Base-by-base conservation (phyloP, 2,888 invertebrate genomes). In the Taphrorychus bicolor region DNA sequence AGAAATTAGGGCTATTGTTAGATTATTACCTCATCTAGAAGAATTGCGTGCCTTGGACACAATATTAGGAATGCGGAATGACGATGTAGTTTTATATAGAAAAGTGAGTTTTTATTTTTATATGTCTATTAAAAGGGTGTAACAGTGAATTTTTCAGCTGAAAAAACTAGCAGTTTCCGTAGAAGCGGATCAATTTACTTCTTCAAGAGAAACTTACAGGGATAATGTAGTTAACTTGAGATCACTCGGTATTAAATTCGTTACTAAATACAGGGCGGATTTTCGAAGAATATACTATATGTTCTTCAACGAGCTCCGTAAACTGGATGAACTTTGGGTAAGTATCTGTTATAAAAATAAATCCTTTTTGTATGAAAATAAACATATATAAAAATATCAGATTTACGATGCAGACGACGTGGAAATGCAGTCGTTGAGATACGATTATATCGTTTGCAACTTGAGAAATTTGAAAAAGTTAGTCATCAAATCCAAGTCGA, bases 401-500 rank as follows among this genome's bases (percentile, higher is more conserved):
- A 21, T 70, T 2, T 70, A 70, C 21, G 69, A 71, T 59, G 67
- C 69, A n/a, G 70, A 70, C 23, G 70, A 67, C 14, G 22, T 48
- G 21, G 66, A 66, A 49, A 24, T 41, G n/a, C 59, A 62, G 19
- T 54, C 67, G n/a, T 18, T 71, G 11, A 19, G 66, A 41, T 74
- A 71, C 58, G 69, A 71, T 56, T 69, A 69, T 48, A 70, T 73
- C n/a, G 70, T 71, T 11, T 65, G 62, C 18, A 58, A 66, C 32
- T 53, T 75, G 42, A 56, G 65, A 40, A 60, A 64, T 56, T 52
- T 74, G 16, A 71, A 68, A 24, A 74, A 71, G 63, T 51, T 74
- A 52, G 73, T 74, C 23, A 69, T 75, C 11, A 74, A 73, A 69
- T 72, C 73, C 21, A 74, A 71, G 60, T 59, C 32, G 41, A 66